Conservation (phyloP, 2,888 invertebrate species). For the Philopedon plagiatum region DNA sequence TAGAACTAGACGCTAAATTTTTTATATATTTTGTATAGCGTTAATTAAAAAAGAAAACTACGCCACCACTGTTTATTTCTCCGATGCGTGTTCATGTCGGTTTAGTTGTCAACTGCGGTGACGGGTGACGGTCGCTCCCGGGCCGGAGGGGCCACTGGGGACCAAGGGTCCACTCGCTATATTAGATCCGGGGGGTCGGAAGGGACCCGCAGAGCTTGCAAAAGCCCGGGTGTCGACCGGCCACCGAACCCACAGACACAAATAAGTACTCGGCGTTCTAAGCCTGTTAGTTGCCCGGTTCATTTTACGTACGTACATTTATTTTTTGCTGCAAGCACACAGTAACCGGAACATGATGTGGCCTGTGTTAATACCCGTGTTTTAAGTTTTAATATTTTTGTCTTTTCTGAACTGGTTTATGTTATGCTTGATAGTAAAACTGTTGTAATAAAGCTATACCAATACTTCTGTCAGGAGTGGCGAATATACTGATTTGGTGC, state of each 20-base stretch:
- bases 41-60: neutral
- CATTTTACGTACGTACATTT: conserved; percentile 42
- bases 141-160: conserved; percentile 22
- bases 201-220: conserved; percentile 38
- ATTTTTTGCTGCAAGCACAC: neutral
- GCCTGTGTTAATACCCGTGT: neutral
- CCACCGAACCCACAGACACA: conserved; percentile 66
- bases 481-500: too few relatives aligned
- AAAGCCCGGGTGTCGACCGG: conserved; percentile 64
- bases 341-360: neutral
- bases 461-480: too few relatives aligned
- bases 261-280: conserved; percentile 62
- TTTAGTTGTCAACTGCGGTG: conserved; percentile 28
- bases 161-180: conserved; percentile 27
- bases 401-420: too few relatives aligned
- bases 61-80: conserved; percentile 19
- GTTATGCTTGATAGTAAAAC: too few relatives aligned
- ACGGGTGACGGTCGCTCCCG: conserved; percentile 28
- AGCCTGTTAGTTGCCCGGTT: conserved; percentile 66
- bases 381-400: neutral
- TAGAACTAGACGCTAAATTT: too few relatives aligned
- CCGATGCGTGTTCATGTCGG: conserved; percentile 23
- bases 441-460: too few relatives aligned
- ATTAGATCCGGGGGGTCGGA: conserved; percentile 30
- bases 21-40: too few relatives aligned